phyloP scores from a whole-genome alignment of 2,888 invertebrate genomes.

The Sphaerophoria rueppellii region DNA sequence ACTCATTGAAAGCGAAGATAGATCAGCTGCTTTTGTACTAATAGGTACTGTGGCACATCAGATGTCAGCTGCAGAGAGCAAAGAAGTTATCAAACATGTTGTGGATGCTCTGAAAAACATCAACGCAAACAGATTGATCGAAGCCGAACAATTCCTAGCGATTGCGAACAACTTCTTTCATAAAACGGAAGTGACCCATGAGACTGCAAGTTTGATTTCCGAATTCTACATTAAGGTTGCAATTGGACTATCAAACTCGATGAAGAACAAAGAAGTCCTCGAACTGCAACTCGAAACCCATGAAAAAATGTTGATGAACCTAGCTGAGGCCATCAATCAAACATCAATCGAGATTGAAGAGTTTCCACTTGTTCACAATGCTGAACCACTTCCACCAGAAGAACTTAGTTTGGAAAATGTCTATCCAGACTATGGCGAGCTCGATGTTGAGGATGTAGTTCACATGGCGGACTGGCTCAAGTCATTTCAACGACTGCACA shows the following conservation, averaged over 20 bases:
- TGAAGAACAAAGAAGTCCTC: conserved; percentile 66
- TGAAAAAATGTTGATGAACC: conserved; percentile 36
- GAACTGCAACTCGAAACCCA: conserved; percentile 58
- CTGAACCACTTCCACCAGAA: neutral
- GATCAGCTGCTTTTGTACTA: conserved; percentile 57
- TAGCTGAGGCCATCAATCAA: conserved; percentile 54
- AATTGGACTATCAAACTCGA: conserved; percentile 49
- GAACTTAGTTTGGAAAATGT: conserved; percentile 68
- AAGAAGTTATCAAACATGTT: conserved; percentile 32
- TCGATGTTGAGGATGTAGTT: conserved; percentile 64
- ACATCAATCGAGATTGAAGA: conserved; percentile 63
- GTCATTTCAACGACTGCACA: conserved; percentile 39
- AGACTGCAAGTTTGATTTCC: conserved; percentile 55
- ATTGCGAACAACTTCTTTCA: conserved; percentile 48
- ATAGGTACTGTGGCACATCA: conserved; percentile 46
- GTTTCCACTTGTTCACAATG: conserved; percentile 60
- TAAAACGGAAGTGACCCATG: conserved; percentile 54
- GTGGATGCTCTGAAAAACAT: conserved; percentile 41
- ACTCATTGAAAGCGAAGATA: conserved; percentile 62
- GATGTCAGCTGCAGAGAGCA: conserved; percentile 6
- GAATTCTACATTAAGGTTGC: conserved; percentile 64
- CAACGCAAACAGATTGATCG: conserved; percentile 64
- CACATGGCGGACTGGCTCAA: conserved; percentile 73
- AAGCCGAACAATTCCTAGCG: conserved; percentile 71
- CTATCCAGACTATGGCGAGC: conserved; percentile 71